These are phyloP conservation scores for Temnothorax ravouxi DNA, from an alignment of 2,888 invertebrate species.

Conservation along the genomic window DNA sequence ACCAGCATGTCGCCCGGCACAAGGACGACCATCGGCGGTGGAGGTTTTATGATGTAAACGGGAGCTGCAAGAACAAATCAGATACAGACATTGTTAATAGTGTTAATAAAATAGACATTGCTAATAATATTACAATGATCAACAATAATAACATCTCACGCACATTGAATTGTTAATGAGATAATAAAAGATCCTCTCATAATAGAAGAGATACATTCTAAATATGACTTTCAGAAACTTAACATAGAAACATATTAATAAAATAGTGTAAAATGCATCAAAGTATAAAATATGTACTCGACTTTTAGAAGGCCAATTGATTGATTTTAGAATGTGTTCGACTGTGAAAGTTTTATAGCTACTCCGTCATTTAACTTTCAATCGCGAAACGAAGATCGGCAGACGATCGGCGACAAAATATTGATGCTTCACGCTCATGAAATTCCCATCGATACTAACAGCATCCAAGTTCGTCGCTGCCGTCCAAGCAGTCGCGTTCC, in stretches of 20 bases:
- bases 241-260: neutral
- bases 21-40: conserved; percentile 91
- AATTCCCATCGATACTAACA: conserved; percentile 88
- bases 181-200: neutral
- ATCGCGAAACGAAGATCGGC: neutral
- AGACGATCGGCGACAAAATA: conserved; percentile 3
- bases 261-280: neutral
- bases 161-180: neutral
- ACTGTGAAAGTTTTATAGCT: neutral
- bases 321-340: neutral
- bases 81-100: neutral
- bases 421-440: neutral
- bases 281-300: neutral
- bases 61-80: conserved; percentile 86
- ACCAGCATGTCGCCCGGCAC: conserved; percentile 91
- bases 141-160: neutral
- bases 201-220: neutral
- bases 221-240: neutral
- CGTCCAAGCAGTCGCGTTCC: conserved; percentile 94
- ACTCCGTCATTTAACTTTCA: neutral
- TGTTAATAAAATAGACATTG: neutral
- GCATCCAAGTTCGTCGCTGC: conserved; percentile 94
- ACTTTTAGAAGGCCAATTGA: neutral
- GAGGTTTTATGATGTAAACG: conserved; percentile 90
- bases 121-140: neutral